Conservation (phyloP, 1,140 invertebrate genomes). For the Cyrtorhinus lividipennis region DNA sequence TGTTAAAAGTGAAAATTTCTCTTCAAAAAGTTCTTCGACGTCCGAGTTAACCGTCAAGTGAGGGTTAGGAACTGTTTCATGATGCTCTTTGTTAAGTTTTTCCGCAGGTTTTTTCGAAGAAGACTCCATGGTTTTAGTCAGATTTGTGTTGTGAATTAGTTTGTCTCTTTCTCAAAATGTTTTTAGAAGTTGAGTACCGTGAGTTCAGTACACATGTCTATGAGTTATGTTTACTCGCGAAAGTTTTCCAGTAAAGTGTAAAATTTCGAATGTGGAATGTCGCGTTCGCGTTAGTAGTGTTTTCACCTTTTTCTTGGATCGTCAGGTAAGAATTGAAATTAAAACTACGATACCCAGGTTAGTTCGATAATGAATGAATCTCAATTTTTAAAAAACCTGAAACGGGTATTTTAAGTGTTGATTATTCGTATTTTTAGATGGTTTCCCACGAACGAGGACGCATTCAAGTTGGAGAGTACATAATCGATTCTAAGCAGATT, state of each 20-base stretch:
- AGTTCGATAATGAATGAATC: no score
- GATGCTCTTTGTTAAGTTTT: conserved; percentile 4
- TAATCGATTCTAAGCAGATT: no score
- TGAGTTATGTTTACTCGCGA: conserved; percentile 7
- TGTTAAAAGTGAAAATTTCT: background rate
- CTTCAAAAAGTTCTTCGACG: background rate
- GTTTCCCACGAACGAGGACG: no score
- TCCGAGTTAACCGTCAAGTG: background rate
- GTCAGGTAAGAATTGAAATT: conserved; percentile 17
- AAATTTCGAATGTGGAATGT: conserved; percentile 20
- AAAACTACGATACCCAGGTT: background rate
- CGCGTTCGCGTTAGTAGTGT: conserved; percentile 15
- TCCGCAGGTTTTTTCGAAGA: background rate
- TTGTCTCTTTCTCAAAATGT: background rate
- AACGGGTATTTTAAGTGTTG: no score
- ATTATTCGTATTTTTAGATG: no score
- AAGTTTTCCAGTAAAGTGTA: conserved; percentile 16
- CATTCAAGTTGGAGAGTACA: no score
- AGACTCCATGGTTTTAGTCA: background rate
- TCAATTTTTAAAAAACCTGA: no score
- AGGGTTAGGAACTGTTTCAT: conserved; percentile 4
- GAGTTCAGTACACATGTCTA: background rate
- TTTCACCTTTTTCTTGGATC: conserved; percentile 16
- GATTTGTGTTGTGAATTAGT: background rate
- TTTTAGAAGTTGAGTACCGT: conserved; percentile 2